phyloP scores from a whole-genome alignment of 37 sponge, comb jelly and placozoan species.

The Geodia barretti region DNA sequence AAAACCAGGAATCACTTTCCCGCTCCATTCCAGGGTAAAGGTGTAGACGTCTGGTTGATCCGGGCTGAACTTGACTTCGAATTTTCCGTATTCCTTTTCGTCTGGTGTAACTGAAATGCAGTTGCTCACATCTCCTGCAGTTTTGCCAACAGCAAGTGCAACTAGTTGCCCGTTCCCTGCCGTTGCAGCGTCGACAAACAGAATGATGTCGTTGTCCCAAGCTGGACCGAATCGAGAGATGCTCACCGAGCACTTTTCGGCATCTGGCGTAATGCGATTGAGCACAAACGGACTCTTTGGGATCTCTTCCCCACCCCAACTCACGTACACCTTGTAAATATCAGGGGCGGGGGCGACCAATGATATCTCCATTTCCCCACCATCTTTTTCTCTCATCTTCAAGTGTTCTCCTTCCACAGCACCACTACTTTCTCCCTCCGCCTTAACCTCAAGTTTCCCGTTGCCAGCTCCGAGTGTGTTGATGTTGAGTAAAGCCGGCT shows the following conservation, averaged over 20 bases:
- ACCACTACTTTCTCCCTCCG: background rate
- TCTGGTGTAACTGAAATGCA: background rate
- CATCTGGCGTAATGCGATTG: slow-evolving; percentile 14
- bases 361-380: background rate
- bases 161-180: slow-evolving; percentile 23
- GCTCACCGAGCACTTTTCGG: slow-evolving; percentile 52
- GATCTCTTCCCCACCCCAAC: slow-evolving; percentile 32
- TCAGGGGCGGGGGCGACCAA: slow-evolving; percentile 23
- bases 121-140: background rate
- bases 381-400: background rate
- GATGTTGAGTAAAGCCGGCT: slow-evolving; percentile 28
- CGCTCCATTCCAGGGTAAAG: slow-evolving; percentile 25
- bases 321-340: slow-evolving; percentile 23
- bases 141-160: background rate
- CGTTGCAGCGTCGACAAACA: slow-evolving; percentile 4
- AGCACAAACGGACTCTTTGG: slow-evolving; percentile 47
- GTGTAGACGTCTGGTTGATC: slow-evolving; percentile 16
- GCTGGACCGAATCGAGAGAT: background rate
- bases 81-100: background rate
- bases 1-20: slow-evolving; percentile 32
- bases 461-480: slow-evolving; percentile 71
- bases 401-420: background rate
- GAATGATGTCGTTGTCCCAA: background rate
- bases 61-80: slow-evolving; percentile 13
- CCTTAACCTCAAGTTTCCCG: slow-evolving; percentile 47